These are phyloP conservation scores for Bombus ignitus DNA, from an alignment of 1,140 invertebrate genomes.

Conservation along the genomic window DNA sequence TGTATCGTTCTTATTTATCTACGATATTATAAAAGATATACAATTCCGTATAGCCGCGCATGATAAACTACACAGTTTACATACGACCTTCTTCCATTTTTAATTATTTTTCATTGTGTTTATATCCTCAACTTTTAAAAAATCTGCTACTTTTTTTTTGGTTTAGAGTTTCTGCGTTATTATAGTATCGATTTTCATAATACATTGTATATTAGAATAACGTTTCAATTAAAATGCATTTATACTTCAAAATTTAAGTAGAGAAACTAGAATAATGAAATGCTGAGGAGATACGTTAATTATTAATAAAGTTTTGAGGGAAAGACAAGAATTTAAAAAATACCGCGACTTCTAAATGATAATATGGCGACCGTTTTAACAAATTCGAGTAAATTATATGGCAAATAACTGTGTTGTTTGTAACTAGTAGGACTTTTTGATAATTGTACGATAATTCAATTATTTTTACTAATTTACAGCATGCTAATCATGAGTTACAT, in stretches of 20 bases:
- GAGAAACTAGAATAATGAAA: background rate
- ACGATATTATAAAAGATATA: background rate
- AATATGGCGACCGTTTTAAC: background rate
- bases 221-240: background rate
- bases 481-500: background rate
- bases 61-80: background rate
- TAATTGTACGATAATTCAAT: background rate
- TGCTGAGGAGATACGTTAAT: background rate
- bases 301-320: background rate
- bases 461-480: background rate
- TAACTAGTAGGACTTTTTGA: background rate
- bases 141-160: background rate
- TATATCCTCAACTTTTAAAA: background rate
- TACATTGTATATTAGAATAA: background rate
- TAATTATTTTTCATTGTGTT: background rate
- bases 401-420: background rate
- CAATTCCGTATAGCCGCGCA: background rate
- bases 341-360: background rate
- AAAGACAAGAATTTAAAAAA: background rate
- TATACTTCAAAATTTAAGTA: background rate
- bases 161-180: background rate
- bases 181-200: background rate
- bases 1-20: background rate
- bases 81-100: background rate
- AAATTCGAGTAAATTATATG: constrained; percentile 20